Percentiles rank a stretch among this genome's conserved stretches.
These are phyloP conservation scores for Pelobates fuscus DNA, from an alignment of 2,113 vertebrate genomes.

Conservation along the genomic window DNA sequence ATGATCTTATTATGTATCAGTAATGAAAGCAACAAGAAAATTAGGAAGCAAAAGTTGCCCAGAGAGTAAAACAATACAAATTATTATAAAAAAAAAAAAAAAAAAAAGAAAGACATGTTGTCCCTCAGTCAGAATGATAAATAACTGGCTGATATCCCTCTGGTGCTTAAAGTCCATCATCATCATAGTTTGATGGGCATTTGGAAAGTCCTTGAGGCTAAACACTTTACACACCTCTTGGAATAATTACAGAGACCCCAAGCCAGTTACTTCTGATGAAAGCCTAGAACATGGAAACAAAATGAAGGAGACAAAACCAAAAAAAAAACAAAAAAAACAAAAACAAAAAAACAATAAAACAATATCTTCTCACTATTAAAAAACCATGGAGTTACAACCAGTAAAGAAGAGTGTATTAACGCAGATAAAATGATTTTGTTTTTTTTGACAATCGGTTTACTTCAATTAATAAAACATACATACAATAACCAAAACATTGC, in stretches of 20 bases:
- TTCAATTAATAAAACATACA: constrained; percentile 56
- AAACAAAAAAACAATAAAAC: constrained; percentile 26
- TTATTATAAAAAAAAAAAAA: constrained; percentile 61
- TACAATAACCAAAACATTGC: constrained; percentile 60
- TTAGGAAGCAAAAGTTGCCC: constrained; percentile 65
- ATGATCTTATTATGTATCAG: constrained; percentile 58
- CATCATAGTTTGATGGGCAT: constrained; percentile 79
- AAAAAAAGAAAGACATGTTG: constrained; percentile 62
- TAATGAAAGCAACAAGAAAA: constrained; percentile 64
- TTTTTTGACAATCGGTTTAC: constrained; percentile 56
- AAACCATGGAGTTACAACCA: constrained; percentile 63
- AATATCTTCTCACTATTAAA: constrained; percentile 67
- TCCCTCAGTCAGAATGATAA: constrained; percentile 60
- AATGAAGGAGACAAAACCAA: constrained; percentile 53
- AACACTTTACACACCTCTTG: constrained; percentile 71
- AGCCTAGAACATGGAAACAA: constrained; percentile 78
- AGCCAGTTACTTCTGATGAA: constrained; percentile 82
- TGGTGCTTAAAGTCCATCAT: constrained; percentile 73
- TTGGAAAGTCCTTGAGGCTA: constrained; percentile 78
- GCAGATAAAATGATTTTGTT: constrained; percentile 68
- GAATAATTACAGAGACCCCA: constrained; percentile 78
- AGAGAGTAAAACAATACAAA: constrained; percentile 50
- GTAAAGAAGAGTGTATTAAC: constrained; percentile 66
- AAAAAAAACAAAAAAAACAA: constrained; percentile 53
- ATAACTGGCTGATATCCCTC: constrained; percentile 73